phyloP scores from a whole-genome alignment of 2,888 invertebrate species.

The Eledone cirrhosa region DNA sequence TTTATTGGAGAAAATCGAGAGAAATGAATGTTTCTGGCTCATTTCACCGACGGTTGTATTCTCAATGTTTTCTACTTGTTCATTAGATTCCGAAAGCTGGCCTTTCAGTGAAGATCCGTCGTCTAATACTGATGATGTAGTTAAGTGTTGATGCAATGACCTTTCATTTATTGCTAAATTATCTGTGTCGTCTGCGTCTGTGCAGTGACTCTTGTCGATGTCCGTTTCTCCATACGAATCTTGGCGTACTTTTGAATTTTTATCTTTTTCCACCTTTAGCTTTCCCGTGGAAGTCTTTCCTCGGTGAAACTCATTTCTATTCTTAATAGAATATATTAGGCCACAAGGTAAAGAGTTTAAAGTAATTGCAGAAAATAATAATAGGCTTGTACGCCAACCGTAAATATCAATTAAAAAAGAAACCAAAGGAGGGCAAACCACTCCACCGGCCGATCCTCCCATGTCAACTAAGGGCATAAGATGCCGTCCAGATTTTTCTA shows the following conservation, averaged over 20 bases:
- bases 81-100: not conserved
- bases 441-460: not conserved
- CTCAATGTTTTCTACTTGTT: not conserved
- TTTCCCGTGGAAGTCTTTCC: no score
- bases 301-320: not conserved
- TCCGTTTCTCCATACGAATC: not conserved
- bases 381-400: not conserved
- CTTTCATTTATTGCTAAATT: not conserved
- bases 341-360: not conserved
- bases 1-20: not conserved
- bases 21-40: not conserved
- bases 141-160: not conserved
- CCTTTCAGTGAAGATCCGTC: not conserved
- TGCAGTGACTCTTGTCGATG: no score
- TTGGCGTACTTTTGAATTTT: not conserved
- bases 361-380: not conserved
- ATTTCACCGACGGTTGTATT: not conserved
- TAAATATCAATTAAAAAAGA: not conserved
- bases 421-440: not conserved
- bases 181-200: not conserved
- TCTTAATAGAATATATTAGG: not conserved
- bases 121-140: not conserved
- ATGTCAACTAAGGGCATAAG: not conserved
- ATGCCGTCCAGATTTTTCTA: not conserved
- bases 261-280: not conserved